phyloP scores from a whole-genome alignment of 2,888 invertebrate species.

The Phyllotreta striolata region DNA sequence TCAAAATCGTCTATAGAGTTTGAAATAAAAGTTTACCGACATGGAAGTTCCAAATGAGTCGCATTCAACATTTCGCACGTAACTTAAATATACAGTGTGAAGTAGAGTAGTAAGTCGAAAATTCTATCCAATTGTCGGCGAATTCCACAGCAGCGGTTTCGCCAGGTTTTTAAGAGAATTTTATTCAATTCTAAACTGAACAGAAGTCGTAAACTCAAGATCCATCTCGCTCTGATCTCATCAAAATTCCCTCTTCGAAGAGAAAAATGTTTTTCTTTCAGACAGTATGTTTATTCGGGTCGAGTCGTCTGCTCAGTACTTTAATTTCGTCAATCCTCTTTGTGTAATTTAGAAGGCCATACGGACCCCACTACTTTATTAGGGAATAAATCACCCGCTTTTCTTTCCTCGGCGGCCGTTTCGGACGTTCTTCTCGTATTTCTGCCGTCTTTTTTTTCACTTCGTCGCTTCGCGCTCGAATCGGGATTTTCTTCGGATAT shows the following conservation, averaged over 20 bases:
- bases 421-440: conserved; percentile 30
- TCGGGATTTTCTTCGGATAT: conserved; percentile 1
- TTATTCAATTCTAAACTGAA: no score
- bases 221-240: conserved; percentile 7
- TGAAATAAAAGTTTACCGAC: no score
- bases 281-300: conserved; percentile 40
- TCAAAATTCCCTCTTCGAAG: conserved; percentile 28
- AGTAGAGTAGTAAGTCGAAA: no score
- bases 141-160: no score
- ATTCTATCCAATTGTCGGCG: no score
- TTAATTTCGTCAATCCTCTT: conserved; percentile 58
- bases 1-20: no score
- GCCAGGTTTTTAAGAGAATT: no score
- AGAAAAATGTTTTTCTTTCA: conserved; percentile 49
- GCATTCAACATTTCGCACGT: no score
- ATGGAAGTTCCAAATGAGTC: no score
- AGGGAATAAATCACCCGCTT: conserved; percentile 53
- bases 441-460: conserved; percentile 10
- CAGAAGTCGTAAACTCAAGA: background rate
- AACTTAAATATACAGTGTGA: no score
- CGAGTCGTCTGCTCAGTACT: conserved; percentile 47
- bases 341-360: conserved; percentile 54
- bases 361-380: conserved; percentile 52
- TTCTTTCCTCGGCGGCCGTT: conserved; percentile 34
- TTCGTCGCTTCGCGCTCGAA: background rate